Base-by-base conservation (phyloP, 2,888 invertebrate genomes). In the Bimastos eiseni region DNA sequence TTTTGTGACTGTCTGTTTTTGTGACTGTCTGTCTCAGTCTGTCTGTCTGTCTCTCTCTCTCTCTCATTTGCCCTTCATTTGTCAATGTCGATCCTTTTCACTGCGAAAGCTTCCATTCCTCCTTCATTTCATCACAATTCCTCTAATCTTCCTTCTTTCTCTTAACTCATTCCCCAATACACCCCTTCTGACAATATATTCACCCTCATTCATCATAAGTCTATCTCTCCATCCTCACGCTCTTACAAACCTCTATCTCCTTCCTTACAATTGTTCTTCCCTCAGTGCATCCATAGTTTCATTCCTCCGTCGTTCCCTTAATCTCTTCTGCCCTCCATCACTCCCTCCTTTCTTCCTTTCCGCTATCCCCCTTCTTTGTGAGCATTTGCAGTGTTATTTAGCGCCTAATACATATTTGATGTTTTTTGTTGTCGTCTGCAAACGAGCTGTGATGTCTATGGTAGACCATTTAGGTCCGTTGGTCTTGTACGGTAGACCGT, bases 371-470 rank as follows among this genome's bases (percentile, higher is more conserved):
- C 49, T 24, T 1, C 70, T 70, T 70, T n/a, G 30, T 70, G 70
- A 70, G n/a, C 70, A 70, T n/a, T 70, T 70, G 70, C 30, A n/a
- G 30, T 70, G n/a, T 70, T 70, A 70, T 70, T 70, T 70, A 70
- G n/a, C 70, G n/a, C 70, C 70, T n/a, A 70, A 70, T 70, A 70
- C 70, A 70, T 70, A 70, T 70, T 70, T 70, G 70, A 70, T 70
- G 70, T n/a, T n/a, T 70, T 11, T n/a, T n/a, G n/a, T 70, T n/a
- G 70, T 70, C 70, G n/a, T 70, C 70, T 70, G n/a, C n/a, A 70
- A 70, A n/a, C n/a, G 30, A 70, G 70, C 70, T 4, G 70, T n/a
- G 70, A 70, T 70, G n/a, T n/a, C 70, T 70, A 70, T 70, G 70
- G 70, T 11, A 70, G 70, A n/a, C 70, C 70, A 70, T 70, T 70